Conservation (phyloP, 2,113 vertebrate genomes). For the Panurus biarmicus region DNA sequence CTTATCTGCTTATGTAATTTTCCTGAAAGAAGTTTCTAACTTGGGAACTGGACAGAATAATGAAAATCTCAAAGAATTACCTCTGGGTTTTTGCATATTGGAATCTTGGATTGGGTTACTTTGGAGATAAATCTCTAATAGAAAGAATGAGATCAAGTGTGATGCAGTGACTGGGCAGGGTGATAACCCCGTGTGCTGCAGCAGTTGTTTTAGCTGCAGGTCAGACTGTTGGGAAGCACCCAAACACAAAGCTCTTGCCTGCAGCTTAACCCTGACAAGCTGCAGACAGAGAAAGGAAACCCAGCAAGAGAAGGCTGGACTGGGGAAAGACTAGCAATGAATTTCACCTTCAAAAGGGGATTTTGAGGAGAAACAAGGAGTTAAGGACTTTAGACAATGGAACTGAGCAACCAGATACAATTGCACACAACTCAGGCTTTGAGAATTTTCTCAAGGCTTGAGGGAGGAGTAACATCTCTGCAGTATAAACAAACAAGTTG, state of each 20-base stretch:
- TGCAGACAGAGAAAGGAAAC: not conserved
- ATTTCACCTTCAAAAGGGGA: not conserved
- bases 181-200: not conserved
- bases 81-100: not conserved
- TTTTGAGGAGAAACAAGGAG: not conserved
- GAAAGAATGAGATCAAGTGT: not conserved
- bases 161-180: accelerated
- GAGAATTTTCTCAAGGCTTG: not conserved
- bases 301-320: not conserved
- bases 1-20: not conserved
- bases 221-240: not conserved
- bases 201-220: not conserved
- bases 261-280: accelerated
- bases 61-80: not conserved
- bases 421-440: not conserved
- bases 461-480: not conserved
- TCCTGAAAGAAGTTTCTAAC: not conserved
- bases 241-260: not conserved
- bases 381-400: not conserved
- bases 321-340: not conserved
- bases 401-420: not conserved
- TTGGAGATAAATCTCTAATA: not conserved
- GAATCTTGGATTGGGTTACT: not conserved
- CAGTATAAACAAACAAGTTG: not conserved
- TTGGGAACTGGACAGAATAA: not conserved